Conservation (phyloP, 2,113 vertebrate species). For the Dicerorhinus sumatrensis region DNA sequence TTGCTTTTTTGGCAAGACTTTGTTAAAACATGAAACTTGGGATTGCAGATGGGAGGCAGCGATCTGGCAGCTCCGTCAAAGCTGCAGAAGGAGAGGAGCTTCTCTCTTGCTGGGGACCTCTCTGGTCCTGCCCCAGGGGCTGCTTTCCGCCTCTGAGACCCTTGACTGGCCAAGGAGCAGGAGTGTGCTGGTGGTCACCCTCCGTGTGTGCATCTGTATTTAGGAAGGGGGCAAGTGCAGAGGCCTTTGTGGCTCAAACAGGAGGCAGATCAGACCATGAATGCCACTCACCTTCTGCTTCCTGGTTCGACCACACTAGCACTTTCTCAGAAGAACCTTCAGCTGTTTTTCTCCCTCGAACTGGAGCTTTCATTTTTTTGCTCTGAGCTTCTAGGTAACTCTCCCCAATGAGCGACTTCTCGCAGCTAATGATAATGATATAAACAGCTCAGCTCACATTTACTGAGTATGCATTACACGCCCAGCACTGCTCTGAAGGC, state of each 20-base stretch:
- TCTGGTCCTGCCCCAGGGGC: not conserved
- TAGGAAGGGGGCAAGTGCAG: not conserved
- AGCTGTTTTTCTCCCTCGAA: not conserved
- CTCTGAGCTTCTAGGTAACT: not conserved
- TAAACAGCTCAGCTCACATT: not conserved
- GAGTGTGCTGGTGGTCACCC: not conserved
- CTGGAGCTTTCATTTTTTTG: not conserved
- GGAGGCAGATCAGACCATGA: not conserved
- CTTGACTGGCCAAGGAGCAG: not conserved
- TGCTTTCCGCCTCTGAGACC: not conserved
- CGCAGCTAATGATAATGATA: not conserved
- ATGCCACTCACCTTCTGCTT: fast-evolving
- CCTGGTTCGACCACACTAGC: not conserved
- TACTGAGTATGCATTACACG: fast-evolving
- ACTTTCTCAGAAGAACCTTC: not conserved
- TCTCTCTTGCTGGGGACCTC: slow-evolving; percentile 27
- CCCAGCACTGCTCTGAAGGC: not conserved
- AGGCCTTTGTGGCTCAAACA: not conserved
- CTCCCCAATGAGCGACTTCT: not conserved
- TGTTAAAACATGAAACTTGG: slow-evolving; percentile 55
- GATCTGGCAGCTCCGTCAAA: slow-evolving; percentile 68
- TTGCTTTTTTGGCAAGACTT: slow-evolving; percentile 66
- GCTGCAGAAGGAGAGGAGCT: not conserved
- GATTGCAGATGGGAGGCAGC: slow-evolving; percentile 49
- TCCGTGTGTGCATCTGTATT: not conserved